These are phyloP conservation scores for Gymnoscopelus braueri DNA, from an alignment of 2,797 vertebrate species.

Conservation along the genomic window DNA sequence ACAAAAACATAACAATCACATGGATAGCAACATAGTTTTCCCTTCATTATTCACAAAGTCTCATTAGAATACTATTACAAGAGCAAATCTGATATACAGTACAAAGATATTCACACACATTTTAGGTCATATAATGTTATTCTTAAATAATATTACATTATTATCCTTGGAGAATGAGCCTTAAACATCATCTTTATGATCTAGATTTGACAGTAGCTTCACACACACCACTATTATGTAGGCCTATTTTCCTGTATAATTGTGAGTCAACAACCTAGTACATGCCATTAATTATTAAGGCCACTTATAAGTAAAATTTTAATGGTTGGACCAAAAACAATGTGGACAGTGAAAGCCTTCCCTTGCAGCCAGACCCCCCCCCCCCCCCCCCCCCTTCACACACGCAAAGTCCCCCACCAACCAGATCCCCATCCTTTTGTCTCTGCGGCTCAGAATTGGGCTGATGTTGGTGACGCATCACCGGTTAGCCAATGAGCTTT, in stretches of 20 bases:
- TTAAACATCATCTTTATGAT: neutral
- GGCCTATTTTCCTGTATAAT: no score
- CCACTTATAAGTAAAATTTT: neutral
- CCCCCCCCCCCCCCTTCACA: slow-evolving; percentile 1
- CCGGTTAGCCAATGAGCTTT: slow-evolving; percentile 66
- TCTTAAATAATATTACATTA: slow-evolving; percentile 13
- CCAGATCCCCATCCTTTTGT: slow-evolving; percentile 55
- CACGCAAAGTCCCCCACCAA: slow-evolving; percentile 22
- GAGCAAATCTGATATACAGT: neutral
- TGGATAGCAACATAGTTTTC: slow-evolving; percentile 1
- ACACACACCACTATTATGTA: neutral
- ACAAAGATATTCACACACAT: slow-evolving; percentile 6
- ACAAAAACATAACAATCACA: slow-evolving; percentile 8
- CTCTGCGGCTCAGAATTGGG: slow-evolving; percentile 57
- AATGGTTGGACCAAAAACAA: neutral
- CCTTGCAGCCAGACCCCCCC: neutral
- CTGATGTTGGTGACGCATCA: slow-evolving; percentile 62
- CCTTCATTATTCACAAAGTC: neutral
- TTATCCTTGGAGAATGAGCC: slow-evolving; percentile 14
- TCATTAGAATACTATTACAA: neutral
- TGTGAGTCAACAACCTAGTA: no score
- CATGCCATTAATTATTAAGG: neutral
- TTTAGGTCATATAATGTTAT: neutral
- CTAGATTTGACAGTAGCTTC: neutral
- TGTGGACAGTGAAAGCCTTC: no score